Evolutionary conservation across 2,888 invertebrate species (phyloP), one percentile per base, ranked within the genome.

Genomic region (Drosophila rellima): DNA sequence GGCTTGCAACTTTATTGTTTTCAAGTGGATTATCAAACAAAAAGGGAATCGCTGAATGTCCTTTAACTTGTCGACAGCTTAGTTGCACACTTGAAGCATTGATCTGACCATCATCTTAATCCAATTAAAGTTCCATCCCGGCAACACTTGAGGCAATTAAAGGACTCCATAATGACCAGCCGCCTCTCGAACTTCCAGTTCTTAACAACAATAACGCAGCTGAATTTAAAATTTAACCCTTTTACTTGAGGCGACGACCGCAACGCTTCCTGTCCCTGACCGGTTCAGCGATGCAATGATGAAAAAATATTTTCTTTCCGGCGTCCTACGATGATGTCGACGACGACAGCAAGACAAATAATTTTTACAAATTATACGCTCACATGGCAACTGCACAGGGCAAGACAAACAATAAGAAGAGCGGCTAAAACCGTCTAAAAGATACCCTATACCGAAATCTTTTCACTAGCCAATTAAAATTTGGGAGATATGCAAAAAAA

Each of bases 351-450:
- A 81, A 69, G 69, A 81, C 87, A 83, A 83, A 86, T 86, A 86
- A 81, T 83, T 83, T 83, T 83, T 81, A 83, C 81, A 83, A 83
- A 86, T 86, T 83, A 86, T 86, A 73, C 79, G 74, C 87, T 83
- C 83, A 81, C 83, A 83, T 83, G 87, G 73, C 78, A 82, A 78
- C 78, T 73, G 76, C 54, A 65, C 69, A 50, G 67, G 65, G 70
- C 67, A 82, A 71, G 61, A 70, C 80, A 81, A 83, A 86, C 66
- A 86, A 48, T 44, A 56, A 56, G 62, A 15, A 33, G 11, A 35
- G 26, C 20, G 5, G 7, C 4, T 2, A 0, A 15, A 1, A 0
- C 20, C 7, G 0, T 26, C 4, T 23, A 6, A 0, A 1, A 26
- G 11, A 37, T 68, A 60, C 62, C 52, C 56, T 11, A 1, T 18